Evolutionary conservation across 1,140 invertebrate genomes (phyloP), one percentile per base, ranked within the genome.

Genomic region (Oncopeltus fasciatus): DNA sequence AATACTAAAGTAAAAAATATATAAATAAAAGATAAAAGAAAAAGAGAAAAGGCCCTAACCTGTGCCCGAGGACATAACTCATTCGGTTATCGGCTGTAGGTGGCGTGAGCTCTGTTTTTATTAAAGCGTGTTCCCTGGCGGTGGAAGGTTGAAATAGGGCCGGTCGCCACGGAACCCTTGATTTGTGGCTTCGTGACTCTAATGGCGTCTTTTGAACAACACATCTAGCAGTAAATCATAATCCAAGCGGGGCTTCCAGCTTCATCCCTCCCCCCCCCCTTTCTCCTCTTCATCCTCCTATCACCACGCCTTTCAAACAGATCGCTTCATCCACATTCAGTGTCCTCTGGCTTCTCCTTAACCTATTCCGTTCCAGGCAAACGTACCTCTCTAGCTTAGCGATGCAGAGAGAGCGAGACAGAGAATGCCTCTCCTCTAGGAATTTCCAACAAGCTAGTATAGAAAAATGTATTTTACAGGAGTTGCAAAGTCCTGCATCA

Each of bases 181-280:
- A 38, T 38, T 38, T 38, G 31, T 38, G 31, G 31, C 31, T 38
- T 38, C 31, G 31, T 38, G 31, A 38, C 31, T 14, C 31, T 38
- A 38, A 38, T 38, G 31, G 31, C 31, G 31, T 14, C 31, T 38
- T 38, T 38, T 14, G 5, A 38, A 38, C 31, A 38, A 38, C 31
- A 38, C 31, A 38, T 38, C 31, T 14, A 8, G 14, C 31, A 38
- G n/a, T 53, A 63, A 63, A 58, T 63, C 62, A 53, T 63, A 63
- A 63, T 63, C 59, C 47, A 53, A 62, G 49, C 33, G 61, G 61
- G 29, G 61, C 31, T 38, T 8, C 5, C 31, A 5, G 5, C 31
- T 38, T 5, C 31, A 5, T 38, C 31, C 5, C 5, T 14, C 31
- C 31, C 31, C 5, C 31, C 14, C n/a, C 31, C 14, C 31, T 38